Base-by-base conservation (phyloP, 2,888 invertebrate species). In the Stictocephala bisonia region DNA sequence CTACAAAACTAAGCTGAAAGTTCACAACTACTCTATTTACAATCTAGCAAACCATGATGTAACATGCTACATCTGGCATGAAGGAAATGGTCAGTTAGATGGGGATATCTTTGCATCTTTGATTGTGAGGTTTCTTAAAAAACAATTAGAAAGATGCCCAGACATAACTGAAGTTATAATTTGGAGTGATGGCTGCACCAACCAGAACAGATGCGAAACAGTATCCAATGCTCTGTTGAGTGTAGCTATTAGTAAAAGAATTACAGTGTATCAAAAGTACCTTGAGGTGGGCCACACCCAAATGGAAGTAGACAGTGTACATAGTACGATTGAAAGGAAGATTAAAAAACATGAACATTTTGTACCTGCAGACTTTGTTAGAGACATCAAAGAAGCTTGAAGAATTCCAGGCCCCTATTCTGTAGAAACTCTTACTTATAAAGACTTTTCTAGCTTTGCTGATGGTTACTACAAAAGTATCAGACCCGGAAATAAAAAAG, bases 1-100 rank as follows among this genome's bases (percentile, higher is more conserved):
- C 26, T 71, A 71, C 27, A 71, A 71, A 41, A 71, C 71, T n/a
- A 71, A 71, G 26, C 29, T 71, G 13, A 58, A 71, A 41, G 71
- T 71, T 3, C 58, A 71, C 22, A 67, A 64, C 64, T 64, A 24
- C 22, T 18, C 22, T 41, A 24, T 41, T 64, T 64, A 20, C 20
- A 67, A 67, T 18, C 31, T 67, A 27, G 67, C 26, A 3, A 50
- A 24, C 22, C 50, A 26, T 29, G 67, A 48, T 4, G 67, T 4
- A 26, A 67, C 67, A 27, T 67, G 67, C 29, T 67, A 67, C 20
- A n/a, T 64, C 2, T 60, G 71, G 58, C 56, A 71, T 44, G 71
- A 71, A 44, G 44, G 58, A 3, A 58, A 71, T 26, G 71, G 71
- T 4, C 20, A 18, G 1, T 18, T 71, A 3, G 44, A 56, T 26